These are phyloP conservation scores for Tokudaia tokunoshimensis DNA, from an alignment of 2,797 vertebrate genomes.

Conservation along the genomic window DNA sequence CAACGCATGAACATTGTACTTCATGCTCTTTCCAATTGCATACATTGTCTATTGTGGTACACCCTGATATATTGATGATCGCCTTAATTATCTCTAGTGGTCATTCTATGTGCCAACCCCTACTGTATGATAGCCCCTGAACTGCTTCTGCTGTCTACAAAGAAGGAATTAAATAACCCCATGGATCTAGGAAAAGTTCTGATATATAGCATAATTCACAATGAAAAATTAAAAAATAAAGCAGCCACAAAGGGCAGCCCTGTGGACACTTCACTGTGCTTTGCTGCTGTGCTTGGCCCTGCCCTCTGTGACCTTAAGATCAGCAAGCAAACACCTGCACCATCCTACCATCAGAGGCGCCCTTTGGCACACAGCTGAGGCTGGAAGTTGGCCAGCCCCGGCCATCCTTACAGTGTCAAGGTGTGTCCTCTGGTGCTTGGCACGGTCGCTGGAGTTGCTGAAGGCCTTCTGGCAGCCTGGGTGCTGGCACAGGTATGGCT, in stretches of 20 bases:
- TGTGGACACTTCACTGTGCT: neutral
- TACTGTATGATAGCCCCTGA: neutral
- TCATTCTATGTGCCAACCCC: constrained; percentile 2
- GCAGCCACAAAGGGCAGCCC: neutral
- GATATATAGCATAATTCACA: neutral
- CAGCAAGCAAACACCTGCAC: constrained; percentile 34
- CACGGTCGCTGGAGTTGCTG: constrained; percentile 99
- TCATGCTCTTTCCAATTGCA: neutral
- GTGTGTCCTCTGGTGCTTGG: constrained; percentile 99
- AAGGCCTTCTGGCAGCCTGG: constrained; percentile 97
- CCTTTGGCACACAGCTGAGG: constrained; percentile 28
- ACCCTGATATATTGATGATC: neutral
- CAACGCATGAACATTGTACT: neutral
- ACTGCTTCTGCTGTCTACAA: neutral
- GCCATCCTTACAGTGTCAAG: constrained; percentile 95
- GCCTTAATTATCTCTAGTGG: neutral
- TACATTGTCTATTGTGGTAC: neutral
- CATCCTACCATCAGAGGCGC: neutral
- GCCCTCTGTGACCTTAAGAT: neutral
- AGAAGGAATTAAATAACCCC: neutral
- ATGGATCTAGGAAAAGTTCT: neutral
- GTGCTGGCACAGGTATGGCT: constrained; percentile 96
- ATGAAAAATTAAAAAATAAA: constrained; percentile 2
- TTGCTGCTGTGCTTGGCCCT: constrained; percentile 21
- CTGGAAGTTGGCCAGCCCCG: neutral